phyloP scores from a whole-genome alignment of 2,888 invertebrate species.

The Melangyna quadrimaculata region DNA sequence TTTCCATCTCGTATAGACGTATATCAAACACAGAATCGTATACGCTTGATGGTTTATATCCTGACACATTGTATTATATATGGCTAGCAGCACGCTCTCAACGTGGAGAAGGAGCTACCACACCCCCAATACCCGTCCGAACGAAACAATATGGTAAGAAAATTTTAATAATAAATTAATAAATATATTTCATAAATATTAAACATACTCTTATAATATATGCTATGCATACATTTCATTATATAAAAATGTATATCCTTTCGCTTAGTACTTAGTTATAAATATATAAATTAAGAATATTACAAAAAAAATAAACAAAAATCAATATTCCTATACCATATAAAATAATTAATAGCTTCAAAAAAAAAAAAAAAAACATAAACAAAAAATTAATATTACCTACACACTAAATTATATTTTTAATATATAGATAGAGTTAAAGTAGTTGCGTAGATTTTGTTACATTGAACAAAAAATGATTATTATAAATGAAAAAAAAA shows the following conservation, averaged over 20 bases:
- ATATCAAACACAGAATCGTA: constrained; percentile 92
- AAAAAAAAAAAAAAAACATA: constrained; percentile 21
- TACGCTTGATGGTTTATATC: constrained; percentile 94
- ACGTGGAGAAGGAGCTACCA: constrained; percentile 96
- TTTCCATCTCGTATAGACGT: constrained; percentile 81
- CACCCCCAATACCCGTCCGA: constrained; percentile 95
- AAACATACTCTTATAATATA: background rate
- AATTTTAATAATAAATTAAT: background rate
- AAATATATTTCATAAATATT: background rate
- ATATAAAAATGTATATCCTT: constrained; percentile 30
- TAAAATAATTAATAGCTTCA: constrained; percentile 45
- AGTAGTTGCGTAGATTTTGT: constrained; percentile 65
- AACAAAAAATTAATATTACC: background rate
- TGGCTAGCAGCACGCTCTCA: constrained; percentile 97
- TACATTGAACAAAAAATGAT: constrained; percentile 1
- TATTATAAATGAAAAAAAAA: constrained; percentile 4
- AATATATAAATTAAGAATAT: constrained; percentile 48
- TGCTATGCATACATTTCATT: background rate
- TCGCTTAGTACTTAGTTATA: constrained; percentile 63
- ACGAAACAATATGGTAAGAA: constrained; percentile 98
- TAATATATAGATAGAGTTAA: constrained; percentile 40
- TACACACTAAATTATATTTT: background rate
- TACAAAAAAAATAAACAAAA: constrained; percentile 13
- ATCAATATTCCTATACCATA: constrained; percentile 30
- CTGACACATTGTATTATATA: constrained; percentile 97